Conservation (phyloP, 2,113 vertebrate genomes). For the Tetraodon nigroviridis region DNA sequence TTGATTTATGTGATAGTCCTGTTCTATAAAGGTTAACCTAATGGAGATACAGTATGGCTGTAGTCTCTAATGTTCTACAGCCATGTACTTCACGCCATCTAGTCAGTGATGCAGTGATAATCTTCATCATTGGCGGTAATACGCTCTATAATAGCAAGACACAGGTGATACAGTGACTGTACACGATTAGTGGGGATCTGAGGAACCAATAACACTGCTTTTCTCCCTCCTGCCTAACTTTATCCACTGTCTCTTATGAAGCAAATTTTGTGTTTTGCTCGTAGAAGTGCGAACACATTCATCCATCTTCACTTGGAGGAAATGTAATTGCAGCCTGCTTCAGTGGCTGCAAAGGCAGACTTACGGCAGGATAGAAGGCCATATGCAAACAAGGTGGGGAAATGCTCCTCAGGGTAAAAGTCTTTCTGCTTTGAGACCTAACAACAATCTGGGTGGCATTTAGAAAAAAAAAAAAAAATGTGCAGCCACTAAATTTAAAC, state of each 20-base stretch:
- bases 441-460: no score
- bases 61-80: slow-evolving; percentile 12
- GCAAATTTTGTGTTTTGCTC: slow-evolving; percentile 1
- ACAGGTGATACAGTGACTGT: background rate
- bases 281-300: background rate
- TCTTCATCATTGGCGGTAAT: slow-evolving; percentile 4
- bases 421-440: background rate
- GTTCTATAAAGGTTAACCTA: slow-evolving; percentile 26
- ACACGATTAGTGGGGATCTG: background rate
- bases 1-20: slow-evolving; percentile 25
- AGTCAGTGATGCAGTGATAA: slow-evolving; percentile 4
- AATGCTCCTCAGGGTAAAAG: slow-evolving; percentile 7
- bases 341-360: slow-evolving; percentile 4
- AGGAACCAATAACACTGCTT: slow-evolving; percentile 4
- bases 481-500: no score
- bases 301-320: slow-evolving; percentile 12
- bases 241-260: slow-evolving; percentile 2
- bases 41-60: slow-evolving; percentile 9
- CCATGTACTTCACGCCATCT: background rate
- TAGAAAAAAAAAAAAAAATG: no score
- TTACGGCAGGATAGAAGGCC: slow-evolving; percentile 6
- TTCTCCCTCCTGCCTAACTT: background rate
- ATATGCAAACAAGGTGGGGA: background rate
- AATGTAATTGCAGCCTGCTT: slow-evolving; percentile 7
- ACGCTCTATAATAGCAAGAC: background rate